Conservation (phyloP, 1,140 invertebrate species). For the Heliconius nattereri region DNA sequence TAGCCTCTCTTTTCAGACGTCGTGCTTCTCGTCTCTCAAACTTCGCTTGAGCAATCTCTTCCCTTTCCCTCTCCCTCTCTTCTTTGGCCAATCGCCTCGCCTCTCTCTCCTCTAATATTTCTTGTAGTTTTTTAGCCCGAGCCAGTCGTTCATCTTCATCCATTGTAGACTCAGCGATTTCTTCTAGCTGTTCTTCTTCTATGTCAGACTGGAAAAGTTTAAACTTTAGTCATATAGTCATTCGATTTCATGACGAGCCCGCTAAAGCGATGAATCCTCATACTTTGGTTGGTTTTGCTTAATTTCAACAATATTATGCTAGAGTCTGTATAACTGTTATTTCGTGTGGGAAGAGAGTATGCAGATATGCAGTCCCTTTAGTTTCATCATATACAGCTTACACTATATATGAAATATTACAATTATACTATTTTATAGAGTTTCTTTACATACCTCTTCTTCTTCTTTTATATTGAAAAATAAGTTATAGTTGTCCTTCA, state of each 20-base stretch:
- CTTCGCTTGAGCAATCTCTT: conserved; percentile 57
- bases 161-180: conserved; percentile 69
- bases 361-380: no score
- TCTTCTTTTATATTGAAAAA: conserved; percentile 75
- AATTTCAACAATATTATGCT: no score
- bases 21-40: conserved; percentile 65
- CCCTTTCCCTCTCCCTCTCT: conserved; percentile 57
- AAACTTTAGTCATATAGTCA: no score
- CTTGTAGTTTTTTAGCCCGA: conserved; percentile 50
- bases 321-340: no score
- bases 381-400: no score
- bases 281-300: no score
- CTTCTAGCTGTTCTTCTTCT: conserved; percentile 66
- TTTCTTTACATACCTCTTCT: conserved; percentile 53
- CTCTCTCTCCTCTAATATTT: conserved; percentile 52
- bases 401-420: no score
- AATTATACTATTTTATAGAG: not conserved
- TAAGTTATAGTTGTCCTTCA: conserved; percentile 66
- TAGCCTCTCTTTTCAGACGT: conserved; percentile 62
- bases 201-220: conserved; percentile 46
- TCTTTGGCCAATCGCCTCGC: conserved; percentile 54
- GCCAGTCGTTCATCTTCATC: conserved; percentile 68
- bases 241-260: no score
- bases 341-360: no score
- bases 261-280: no score